Evolutionary conservation across 2,113 vertebrate genomes (phyloP).

Genomic region (cattle (Bos taurus)): ARS-UCD2.0 NC_037348.1:45841001-45841500

Average conservation of each 20-base stretch:
- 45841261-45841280: neutral
- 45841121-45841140: neutral
- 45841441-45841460: neutral
- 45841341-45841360: conserved; percentile 39
- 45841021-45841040: neutral
- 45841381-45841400: neutral
- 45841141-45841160: conserved; percentile 6
- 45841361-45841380: conserved; percentile 1
- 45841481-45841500: neutral
- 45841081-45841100: neutral
- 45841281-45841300: neutral
- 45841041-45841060: neutral
- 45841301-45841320: neutral
- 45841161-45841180: neutral
- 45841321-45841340: neutral
- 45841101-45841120: conserved; percentile 25
- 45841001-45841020: conserved; percentile 42
- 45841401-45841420: conserved; percentile 10
- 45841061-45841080: neutral
- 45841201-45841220: conserved; percentile 3
- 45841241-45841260: neutral
- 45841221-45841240: neutral
- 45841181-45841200: conserved; percentile 12
- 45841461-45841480: neutral
- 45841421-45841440: neutral